phyloP scores from a whole-genome alignment of 1,140 invertebrate species.

The Drosophila kepulauana region DNA sequence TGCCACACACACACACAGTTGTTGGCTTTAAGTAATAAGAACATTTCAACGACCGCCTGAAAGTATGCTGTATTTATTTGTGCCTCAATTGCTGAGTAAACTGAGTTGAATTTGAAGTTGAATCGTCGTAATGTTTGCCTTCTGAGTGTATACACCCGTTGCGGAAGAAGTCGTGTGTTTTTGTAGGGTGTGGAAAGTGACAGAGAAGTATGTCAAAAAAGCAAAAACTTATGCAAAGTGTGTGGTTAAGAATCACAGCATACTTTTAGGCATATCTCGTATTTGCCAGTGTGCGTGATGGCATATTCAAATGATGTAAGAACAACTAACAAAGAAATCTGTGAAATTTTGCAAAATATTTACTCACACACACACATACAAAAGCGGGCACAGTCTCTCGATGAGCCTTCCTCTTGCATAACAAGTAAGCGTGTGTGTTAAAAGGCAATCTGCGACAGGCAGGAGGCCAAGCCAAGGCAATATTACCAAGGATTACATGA shows the following conservation, averaged over 20 bases:
- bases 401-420: slow-evolving; percentile 60
- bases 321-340: slow-evolving; percentile 68
- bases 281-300: slow-evolving; percentile 14
- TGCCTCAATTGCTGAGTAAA: neutral
- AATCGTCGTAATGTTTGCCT: neutral
- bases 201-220: slow-evolving; percentile 71
- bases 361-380: slow-evolving; percentile 52
- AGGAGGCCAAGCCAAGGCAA: slow-evolving; percentile 10
- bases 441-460: slow-evolving; percentile 44
- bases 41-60: slow-evolving; percentile 8
- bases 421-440: slow-evolving; percentile 57
- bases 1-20: neutral
- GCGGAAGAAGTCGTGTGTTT: neutral
- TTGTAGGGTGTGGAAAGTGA: slow-evolving; percentile 23
- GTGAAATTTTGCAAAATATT: slow-evolving; percentile 77
- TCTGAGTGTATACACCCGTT: slow-evolving; percentile 17
- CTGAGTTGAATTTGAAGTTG: neutral
- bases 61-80: slow-evolving; percentile 6
- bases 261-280: slow-evolving; percentile 47
- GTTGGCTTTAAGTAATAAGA: neutral
- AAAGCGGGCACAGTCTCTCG: neutral
- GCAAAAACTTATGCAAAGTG: slow-evolving; percentile 77
- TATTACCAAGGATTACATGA: slow-evolving; percentile 25
- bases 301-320: slow-evolving; percentile 64
- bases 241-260: slow-evolving; percentile 71